Conservation (phyloP, 1,140 invertebrate genomes). For the Hypothenemus hampei region DNA sequence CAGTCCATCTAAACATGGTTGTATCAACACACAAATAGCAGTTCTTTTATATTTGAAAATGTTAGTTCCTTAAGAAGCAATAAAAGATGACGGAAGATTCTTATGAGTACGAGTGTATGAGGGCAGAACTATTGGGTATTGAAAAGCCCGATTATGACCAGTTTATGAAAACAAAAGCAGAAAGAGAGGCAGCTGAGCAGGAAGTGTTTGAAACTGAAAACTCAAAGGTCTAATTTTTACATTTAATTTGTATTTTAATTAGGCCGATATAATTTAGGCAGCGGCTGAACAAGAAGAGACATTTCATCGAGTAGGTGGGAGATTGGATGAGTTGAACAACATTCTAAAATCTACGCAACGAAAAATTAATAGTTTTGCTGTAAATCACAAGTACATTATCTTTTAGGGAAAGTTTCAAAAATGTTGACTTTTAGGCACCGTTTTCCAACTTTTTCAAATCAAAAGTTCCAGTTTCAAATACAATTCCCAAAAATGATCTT, state of each 20-base stretch:
- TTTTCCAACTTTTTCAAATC: background rate
- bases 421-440: background rate
- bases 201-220: conserved; percentile 45
- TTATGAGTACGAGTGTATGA: conserved; percentile 66
- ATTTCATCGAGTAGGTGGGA: conserved; percentile 63
- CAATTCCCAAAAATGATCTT: background rate
- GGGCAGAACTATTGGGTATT: conserved; percentile 67
- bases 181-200: conserved; percentile 23
- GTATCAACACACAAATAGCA: too few relatives aligned
- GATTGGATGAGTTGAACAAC: conserved; percentile 76
- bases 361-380: conserved; percentile 84
- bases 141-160: conserved; percentile 60
- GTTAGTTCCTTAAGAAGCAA: too few relatives aligned
- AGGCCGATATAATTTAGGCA: too few relatives aligned
- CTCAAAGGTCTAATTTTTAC: conserved; percentile 31
- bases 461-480: conserved; percentile 4
- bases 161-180: conserved; percentile 50
- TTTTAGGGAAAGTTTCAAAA: background rate
- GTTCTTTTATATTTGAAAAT: too few relatives aligned
- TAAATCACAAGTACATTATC: conserved; percentile 39
- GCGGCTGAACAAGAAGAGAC: conserved; percentile 65
- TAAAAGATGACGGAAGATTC: conserved; percentile 50
- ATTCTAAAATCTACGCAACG: conserved; percentile 77
- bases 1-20: too few relatives aligned
- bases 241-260: too few relatives aligned